phyloP scores from a whole-genome alignment of 2,113 vertebrate genomes.

The Lophotis ruficrista region DNA sequence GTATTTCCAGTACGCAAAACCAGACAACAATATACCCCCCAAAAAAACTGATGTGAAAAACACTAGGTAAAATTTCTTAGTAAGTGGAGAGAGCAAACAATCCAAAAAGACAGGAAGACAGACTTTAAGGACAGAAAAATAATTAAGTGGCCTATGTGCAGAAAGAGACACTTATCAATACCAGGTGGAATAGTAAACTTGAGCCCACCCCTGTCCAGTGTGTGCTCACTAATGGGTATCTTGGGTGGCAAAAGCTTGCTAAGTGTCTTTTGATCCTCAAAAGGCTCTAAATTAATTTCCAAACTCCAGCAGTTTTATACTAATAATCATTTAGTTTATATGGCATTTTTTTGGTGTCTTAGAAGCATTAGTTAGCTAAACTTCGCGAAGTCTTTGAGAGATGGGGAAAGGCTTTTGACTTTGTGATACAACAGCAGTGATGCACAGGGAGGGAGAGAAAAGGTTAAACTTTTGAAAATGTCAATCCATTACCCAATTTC shows the following conservation, averaged over 20 bases:
- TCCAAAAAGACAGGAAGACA: not conserved
- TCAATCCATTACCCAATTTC: not conserved
- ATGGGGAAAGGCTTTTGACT: not conserved
- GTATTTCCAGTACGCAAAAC: not conserved
- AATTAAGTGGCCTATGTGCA: not conserved
- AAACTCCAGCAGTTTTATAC: not conserved
- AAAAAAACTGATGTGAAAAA: not conserved
- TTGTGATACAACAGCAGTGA: rapidly evolving
- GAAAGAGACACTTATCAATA: not conserved
- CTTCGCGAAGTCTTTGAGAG: not conserved
- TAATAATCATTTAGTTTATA: not conserved
- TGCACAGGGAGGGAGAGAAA: not conserved
- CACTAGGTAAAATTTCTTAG: not conserved
- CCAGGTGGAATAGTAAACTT: not conserved
- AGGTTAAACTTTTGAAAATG: not conserved
- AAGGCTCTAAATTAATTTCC: not conserved
- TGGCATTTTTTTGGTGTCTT: not conserved
- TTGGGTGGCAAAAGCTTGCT: not conserved
- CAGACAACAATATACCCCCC: not conserved
- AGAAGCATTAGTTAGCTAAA: not conserved
- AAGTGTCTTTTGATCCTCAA: not conserved
- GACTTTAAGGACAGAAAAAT: not conserved
- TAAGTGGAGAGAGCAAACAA: not conserved
- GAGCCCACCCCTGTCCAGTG: rapidly evolving
- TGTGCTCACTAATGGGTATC: not conserved